These are phyloP conservation scores for Tipula unca DNA, from an alignment of 2,888 invertebrate genomes.

Conservation along the genomic window DNA sequence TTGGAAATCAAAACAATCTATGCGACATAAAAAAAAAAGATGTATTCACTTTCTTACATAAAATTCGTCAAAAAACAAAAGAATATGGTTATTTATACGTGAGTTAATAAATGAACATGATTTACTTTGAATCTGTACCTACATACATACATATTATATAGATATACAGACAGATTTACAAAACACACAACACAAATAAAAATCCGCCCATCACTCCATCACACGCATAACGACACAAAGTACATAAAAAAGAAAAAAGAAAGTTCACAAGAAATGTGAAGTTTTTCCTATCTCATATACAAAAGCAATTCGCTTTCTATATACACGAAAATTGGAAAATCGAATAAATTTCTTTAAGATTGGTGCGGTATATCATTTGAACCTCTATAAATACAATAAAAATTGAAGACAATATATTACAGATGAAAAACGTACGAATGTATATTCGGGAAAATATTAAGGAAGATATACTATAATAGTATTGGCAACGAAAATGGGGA, in stretches of 20 bases:
- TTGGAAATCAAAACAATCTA: neutral
- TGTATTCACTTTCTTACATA: neutral
- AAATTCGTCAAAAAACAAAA: neutral
- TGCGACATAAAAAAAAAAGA: neutral
- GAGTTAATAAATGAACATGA: constrained; percentile 8
- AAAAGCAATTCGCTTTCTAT: neutral
- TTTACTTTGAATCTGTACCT: neutral
- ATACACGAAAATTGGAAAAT: neutral
- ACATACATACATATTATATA: too few relatives aligned
- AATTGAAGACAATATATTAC: neutral
- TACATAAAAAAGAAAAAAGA: too few relatives aligned
- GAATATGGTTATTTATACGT: neutral
- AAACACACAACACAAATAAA: neutral
- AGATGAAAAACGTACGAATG: neutral
- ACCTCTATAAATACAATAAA: neutral
- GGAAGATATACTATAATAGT: neutral
- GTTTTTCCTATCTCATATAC: neutral
- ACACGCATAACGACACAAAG: too few relatives aligned
- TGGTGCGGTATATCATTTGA: neutral
- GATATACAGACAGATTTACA: neutral
- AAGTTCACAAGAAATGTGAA: neutral
- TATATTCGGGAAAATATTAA: neutral
- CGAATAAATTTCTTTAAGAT: neutral
- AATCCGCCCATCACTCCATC: constrained; percentile 2
- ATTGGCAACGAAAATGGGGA: neutral